phyloP scores from a whole-genome alignment of 2,113 vertebrate species.

The Catagonus wagneri region DNA sequence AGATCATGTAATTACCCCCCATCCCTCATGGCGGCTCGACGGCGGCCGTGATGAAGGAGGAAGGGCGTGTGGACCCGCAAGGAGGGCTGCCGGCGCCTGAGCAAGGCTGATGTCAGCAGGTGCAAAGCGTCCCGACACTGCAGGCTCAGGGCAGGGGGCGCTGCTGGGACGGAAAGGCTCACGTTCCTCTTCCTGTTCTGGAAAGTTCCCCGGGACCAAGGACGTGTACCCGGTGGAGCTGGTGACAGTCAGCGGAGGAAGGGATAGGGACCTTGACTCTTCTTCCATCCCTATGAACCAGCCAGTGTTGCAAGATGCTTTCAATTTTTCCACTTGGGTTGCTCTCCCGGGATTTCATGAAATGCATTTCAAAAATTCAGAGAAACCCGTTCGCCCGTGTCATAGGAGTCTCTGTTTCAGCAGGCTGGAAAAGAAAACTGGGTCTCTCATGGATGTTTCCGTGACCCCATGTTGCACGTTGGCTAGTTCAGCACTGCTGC shows the following conservation, averaged over 20 bases:
- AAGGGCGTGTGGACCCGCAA: neutral
- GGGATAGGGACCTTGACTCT: neutral
- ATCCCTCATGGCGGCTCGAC: neutral
- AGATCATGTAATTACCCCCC: neutral
- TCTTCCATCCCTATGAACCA: rapidly evolving
- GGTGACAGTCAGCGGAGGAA: neutral
- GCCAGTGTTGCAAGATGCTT: neutral
- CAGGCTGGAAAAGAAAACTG: neutral
- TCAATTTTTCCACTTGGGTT: neutral
- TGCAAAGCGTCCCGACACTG: neutral
- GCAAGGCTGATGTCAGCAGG: too few species aligned
- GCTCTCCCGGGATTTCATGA: neutral
- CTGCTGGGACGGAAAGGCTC: neutral
- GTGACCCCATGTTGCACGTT: rapidly evolving
- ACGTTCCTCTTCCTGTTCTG: neutral
- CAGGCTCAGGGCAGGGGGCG: too few species aligned
- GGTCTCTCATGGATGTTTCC: neutral
- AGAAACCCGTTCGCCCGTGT: neutral
- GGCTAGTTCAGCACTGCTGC: neutral
- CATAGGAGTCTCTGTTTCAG: neutral
- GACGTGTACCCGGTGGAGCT: neutral
- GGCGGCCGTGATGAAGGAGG: too few species aligned
- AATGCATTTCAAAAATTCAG: neutral
- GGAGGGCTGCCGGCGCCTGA: rapidly evolving
- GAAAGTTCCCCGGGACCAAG: too few species aligned